Conservation (phyloP, 2,113 vertebrate species). For the Rousettus leschenaultii region DNA sequence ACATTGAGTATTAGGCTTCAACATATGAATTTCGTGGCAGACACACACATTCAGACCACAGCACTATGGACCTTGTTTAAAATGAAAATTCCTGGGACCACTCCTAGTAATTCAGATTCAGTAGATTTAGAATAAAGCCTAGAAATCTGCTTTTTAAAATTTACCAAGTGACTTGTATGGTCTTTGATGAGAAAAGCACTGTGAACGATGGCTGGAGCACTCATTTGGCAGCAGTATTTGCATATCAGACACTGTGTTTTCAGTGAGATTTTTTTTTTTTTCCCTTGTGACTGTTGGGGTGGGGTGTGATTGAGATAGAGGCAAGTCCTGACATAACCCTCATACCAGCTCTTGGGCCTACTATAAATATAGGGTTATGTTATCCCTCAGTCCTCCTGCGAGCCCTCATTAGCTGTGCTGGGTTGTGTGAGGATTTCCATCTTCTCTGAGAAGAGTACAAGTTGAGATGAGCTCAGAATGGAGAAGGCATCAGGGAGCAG, state of each 20-base stretch:
- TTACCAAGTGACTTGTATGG: background rate
- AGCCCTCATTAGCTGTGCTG: background rate
- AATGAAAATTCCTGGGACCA: background rate
- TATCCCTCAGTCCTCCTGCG: background rate
- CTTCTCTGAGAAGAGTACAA: background rate
- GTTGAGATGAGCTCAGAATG: background rate
- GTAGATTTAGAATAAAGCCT: background rate
- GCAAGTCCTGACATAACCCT: too few relatives aligned
- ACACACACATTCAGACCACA: background rate
- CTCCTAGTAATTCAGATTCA: background rate
- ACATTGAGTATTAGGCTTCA: background rate
- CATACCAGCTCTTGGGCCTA: background rate
- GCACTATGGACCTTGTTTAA: background rate
- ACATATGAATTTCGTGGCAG: background rate
- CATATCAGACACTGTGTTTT: background rate
- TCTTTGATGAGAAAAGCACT: background rate
- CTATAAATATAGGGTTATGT: too few relatives aligned
- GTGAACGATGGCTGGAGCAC: fast-evolving
- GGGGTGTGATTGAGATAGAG: background rate
- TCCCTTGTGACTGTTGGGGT: background rate
- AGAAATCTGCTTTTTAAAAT: background rate
- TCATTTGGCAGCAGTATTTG: background rate
- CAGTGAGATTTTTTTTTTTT: background rate
- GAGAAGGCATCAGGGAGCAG: background rate
- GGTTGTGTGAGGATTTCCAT: fast-evolving